Conservation (phyloP, 1,140 invertebrate species). For the Zaprionus davidi region DNA sequence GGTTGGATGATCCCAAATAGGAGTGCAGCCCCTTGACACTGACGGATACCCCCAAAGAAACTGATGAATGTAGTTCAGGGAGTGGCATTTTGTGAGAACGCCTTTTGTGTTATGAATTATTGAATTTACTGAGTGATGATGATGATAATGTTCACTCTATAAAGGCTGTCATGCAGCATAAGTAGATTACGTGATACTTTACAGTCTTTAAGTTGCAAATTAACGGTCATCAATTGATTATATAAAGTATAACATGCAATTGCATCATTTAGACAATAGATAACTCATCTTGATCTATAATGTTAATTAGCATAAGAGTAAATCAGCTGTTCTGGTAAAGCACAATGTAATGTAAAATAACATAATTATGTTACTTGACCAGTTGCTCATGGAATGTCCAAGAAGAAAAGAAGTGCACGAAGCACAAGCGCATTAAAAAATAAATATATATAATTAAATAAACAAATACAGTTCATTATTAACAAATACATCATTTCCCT, state of each 20-base stretch:
- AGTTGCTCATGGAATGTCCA: too few species aligned
- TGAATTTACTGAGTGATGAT: constrained; percentile 33
- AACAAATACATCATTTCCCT: background rate
- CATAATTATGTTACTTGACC: too few species aligned
- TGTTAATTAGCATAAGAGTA: too few species aligned
- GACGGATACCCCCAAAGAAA: constrained; percentile 33
- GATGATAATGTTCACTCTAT: constrained; percentile 37
- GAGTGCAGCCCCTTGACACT: constrained; percentile 33
- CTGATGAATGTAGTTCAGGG: constrained; percentile 32
- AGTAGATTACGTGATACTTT: background rate
- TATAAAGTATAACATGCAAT: background rate
- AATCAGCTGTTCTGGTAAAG: too few species aligned
- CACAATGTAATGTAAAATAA: too few species aligned
- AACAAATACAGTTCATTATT: too few species aligned
- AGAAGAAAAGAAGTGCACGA: too few species aligned
- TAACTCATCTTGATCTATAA: background rate
- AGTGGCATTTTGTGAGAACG: constrained; percentile 48
- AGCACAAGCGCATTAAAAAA: too few species aligned
- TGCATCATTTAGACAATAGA: background rate
- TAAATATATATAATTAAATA: too few species aligned
- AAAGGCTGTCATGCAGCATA: background rate
- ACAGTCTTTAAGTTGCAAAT: constrained; percentile 8
- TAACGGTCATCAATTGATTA: constrained; percentile 11
- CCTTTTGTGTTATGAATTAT: constrained; percentile 52
- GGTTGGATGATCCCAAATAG: constrained; percentile 33